A percentile compares a stretch with the other conserved stretches of the same genome.
These are phyloP conservation scores for Babyrousa celebensis DNA, from an alignment of 2,797 vertebrate species.

Conservation along the genomic window DNA sequence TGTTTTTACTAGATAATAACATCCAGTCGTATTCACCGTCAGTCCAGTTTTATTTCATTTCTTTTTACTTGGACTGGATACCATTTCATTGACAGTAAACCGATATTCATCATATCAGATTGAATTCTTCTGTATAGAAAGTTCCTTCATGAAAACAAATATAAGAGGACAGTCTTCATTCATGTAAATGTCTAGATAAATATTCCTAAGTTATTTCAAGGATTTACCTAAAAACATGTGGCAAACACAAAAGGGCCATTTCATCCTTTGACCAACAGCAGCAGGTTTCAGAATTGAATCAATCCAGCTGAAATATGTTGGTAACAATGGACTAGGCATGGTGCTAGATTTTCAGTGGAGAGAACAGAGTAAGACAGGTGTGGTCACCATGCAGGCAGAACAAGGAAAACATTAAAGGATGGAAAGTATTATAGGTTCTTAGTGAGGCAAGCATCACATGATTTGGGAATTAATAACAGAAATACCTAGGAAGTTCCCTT, in stretches of 20 bases:
- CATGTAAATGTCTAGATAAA: neutral
- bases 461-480: neutral
- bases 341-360: neutral
- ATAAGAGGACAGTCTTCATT: constrained; percentile 9
- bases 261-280: neutral
- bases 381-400: neutral
- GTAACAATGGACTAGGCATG: neutral
- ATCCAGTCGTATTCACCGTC: neutral
- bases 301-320: neutral
- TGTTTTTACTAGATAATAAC: neutral
- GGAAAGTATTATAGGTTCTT: neutral
- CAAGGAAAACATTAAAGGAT: neutral
- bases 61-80: neutral
- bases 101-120: neutral
- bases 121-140: neutral
- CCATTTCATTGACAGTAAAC: neutral
- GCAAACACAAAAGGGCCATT: neutral
- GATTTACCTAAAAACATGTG: neutral
- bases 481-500: no score
- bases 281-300: constrained; percentile 12
- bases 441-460: neutral
- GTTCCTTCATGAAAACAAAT: neutral
- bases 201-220: constrained; percentile 8
- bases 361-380: neutral
- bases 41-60: neutral